Evolutionary conservation across 2,113 vertebrate species (phyloP), one percentile per base, ranked within the genome.

Genomic region (Orthonyx spaldingii): DNA sequence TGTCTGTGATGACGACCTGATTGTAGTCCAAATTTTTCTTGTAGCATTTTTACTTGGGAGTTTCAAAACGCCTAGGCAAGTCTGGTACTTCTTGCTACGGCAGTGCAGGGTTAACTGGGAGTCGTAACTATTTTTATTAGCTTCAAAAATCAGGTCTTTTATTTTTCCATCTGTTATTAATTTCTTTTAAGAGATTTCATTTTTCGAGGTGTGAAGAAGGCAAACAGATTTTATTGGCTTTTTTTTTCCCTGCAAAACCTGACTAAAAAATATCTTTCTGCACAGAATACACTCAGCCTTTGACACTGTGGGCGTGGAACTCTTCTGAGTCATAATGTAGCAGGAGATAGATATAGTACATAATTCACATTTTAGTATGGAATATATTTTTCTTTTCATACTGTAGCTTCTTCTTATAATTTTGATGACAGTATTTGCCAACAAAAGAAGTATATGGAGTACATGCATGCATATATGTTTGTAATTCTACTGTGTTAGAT

Each of bases 161-260:
- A 53, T 84, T 94, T 93, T 92, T 90, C 84, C 74, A 86, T 79
- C 66, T 94, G 84, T 87, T 91, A 84, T 52, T 81, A 37, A 63
- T 50, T 71, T 84, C 49, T 74, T 91, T 55, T 28, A 82, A 76
- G 24, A 71, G 15, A 78, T 91, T 89, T 84, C 30, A 41, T 64
- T 90, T 90, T 95, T 30, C 61, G 46, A 95, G 66, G 66, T 4
- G 2, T 79, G 74, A 89, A 88, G 87, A 88, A 90, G 56, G 60
- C 75, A 68, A 87, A 60, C n/a, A 74, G 28, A 55, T 81, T 78
- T 89, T 70, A 78, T 52, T 63, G 39, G 3, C 0, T 5, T n/a
- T 65, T 46, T 46, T 63, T 66, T 41, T 7, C 28, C 60, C 84
- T 76, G 61, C n/a, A 87, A 77, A 85, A 79, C 16, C 41, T 35